These are phyloP conservation scores for Hermaeophaga mercurialis DNA, from an alignment of 2,888 invertebrate species.

Conservation along the genomic window DNA sequence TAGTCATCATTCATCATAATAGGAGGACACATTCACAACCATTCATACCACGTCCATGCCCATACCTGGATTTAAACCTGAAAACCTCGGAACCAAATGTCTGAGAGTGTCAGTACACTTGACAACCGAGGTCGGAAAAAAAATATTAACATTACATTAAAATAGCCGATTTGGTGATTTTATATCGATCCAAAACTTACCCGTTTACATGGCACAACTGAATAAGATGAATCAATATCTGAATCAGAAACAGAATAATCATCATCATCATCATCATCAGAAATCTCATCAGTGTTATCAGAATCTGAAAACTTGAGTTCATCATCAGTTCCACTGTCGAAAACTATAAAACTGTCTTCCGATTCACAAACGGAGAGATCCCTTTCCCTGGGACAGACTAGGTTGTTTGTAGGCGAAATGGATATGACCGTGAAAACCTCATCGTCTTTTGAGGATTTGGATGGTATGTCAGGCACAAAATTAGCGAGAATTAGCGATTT, in stretches of 20 bases:
- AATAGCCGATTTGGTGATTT: too few relatives aligned
- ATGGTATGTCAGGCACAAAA: slow-evolving; percentile 23
- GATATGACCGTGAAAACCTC: slow-evolving; percentile 17
- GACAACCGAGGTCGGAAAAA: too few relatives aligned
- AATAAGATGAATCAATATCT: slow-evolving; percentile 30
- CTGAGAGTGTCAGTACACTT: too few relatives aligned
- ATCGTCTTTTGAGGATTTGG: slow-evolving; percentile 1
- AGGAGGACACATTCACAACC: too few relatives aligned
- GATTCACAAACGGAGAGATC: slow-evolving; percentile 47
- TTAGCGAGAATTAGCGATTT: slow-evolving; percentile 21
- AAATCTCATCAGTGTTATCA: slow-evolving; percentile 10
- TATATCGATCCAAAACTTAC: slow-evolving; percentile 25
- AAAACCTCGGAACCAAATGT: too few relatives aligned
- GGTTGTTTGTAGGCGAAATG: slow-evolving; percentile 15
- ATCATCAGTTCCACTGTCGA: slow-evolving; percentile 55
- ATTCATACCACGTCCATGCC: too few relatives aligned
- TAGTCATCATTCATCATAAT: too few relatives aligned
- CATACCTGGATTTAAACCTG: too few relatives aligned
- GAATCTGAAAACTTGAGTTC: slow-evolving; percentile 29
- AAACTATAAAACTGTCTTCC: slow-evolving; percentile 64
- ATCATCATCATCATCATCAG: slow-evolving; percentile 29
- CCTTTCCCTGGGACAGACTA: slow-evolving; percentile 20
- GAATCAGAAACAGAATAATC: slow-evolving; percentile 21
- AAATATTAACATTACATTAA: too few relatives aligned
- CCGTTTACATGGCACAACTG: slow-evolving; percentile 35